Evolutionary conservation across 2,797 vertebrate species (phyloP).

Genomic region (Chelon auratus): DNA sequence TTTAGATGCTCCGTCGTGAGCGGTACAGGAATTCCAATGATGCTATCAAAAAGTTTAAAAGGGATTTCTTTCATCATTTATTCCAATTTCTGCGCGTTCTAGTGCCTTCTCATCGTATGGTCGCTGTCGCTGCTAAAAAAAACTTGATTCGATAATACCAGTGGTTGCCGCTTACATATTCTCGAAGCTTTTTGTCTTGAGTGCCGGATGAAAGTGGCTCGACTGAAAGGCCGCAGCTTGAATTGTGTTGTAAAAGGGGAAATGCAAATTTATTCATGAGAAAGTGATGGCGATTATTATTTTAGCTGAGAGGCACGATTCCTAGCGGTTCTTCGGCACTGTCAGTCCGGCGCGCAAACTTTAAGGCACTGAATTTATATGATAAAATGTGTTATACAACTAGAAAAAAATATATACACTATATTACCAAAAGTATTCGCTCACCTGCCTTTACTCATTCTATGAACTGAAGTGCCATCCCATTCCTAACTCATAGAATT

Average conservation of each 20-base stretch:
- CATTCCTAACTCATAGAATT: no score
- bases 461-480: no score
- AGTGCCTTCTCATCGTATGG: neutral
- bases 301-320: conserved; percentile 53
- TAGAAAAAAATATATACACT: conserved; percentile 3
- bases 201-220: conserved; percentile 13
- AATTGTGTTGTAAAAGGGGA: conserved; percentile 34
- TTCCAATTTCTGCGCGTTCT: neutral
- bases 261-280: conserved; percentile 75
- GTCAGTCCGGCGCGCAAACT: conserved; percentile 37
- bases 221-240: conserved; percentile 23
- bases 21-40: neutral
- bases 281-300: conserved; percentile 60
- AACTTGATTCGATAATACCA: neutral
- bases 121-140: neutral
- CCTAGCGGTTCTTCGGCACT: conserved; percentile 24
- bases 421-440: no score
- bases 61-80: neutral
- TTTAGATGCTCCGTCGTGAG: no score
- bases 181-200: neutral
- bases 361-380: conserved; percentile 30
- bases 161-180: neutral
- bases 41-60: neutral
- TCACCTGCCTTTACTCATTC: no score
- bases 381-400: conserved; percentile 25